Evolutionary conservation across 2,797 vertebrate species (phyloP).

Genomic region (Etheostoma perlongum): DNA sequence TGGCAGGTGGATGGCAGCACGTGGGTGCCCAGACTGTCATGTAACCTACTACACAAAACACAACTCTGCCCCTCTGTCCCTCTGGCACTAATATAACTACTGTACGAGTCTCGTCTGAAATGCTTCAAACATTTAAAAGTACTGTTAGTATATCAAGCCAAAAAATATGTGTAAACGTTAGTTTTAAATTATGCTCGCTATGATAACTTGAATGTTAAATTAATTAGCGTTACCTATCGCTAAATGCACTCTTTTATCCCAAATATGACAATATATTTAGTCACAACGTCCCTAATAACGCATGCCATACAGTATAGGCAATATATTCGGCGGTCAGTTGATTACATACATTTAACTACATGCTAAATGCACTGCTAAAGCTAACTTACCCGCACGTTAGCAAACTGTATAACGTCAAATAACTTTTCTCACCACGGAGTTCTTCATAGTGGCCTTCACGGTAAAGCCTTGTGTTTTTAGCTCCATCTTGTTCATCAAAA

Average conservation of each 20-base stretch:
- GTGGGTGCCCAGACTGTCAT: conserved; percentile 16
- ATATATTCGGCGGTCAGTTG: neutral
- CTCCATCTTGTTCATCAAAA: conserved; percentile 50
- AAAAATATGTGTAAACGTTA: neutral
- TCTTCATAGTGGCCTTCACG: conserved; percentile 78
- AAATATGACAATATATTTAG: neutral
- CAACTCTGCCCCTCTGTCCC: conserved; percentile 8
- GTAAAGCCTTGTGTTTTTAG: conserved; percentile 76
- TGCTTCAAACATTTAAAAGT: neutral
- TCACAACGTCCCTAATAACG: neutral
- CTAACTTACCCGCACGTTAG: neutral
- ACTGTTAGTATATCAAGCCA: neutral
- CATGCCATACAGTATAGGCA: too few species aligned
- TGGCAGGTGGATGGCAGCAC: conserved; percentile 17
- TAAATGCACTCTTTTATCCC: neutral
- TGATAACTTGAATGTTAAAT: neutral
- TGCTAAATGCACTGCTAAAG: neutral
- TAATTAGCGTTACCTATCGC: neutral
- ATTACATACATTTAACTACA: neutral
- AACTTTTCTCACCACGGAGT: conserved; percentile 76
- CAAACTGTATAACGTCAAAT: neutral
- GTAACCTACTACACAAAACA: conserved; percentile 5
- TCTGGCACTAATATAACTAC: neutral
- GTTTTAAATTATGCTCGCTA: neutral
- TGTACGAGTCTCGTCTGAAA: neutral